phyloP scores from a whole-genome alignment of 2,888 invertebrate genomes.

The Drosophila infuscata region DNA sequence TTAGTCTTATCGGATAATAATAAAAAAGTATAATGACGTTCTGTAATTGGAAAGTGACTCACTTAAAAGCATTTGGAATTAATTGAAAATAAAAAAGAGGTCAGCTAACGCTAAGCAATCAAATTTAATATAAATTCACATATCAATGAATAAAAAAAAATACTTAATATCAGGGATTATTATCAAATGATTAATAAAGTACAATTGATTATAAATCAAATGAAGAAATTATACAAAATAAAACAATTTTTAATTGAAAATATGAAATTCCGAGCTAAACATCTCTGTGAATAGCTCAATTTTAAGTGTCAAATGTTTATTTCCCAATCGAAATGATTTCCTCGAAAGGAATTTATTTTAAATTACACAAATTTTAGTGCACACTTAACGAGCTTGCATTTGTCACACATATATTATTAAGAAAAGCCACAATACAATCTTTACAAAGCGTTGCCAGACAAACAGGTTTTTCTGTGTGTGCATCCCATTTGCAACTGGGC shows the following conservation, averaged over 20 bases:
- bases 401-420: background rate
- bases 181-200: background rate
- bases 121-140: background rate
- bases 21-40: background rate
- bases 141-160: background rate
- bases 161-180: accelerated
- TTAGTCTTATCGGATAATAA: background rate
- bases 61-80: background rate
- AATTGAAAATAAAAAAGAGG: background rate
- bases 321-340: background rate
- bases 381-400: background rate
- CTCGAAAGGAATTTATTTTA: background rate
- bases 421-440: background rate
- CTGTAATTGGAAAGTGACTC: background rate
- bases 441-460: conserved; percentile 22
- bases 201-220: background rate
- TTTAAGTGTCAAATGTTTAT: background rate
- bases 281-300: background rate
- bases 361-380: background rate
- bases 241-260: background rate
- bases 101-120: background rate
- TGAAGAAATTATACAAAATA: background rate
- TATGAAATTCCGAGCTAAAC: background rate
- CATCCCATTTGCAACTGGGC: conserved; percentile 65
- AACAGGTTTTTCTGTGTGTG: conserved; percentile 53